phyloP scores from a whole-genome alignment of 30 jellyfish, hydroid and myxozoan species.

The Cassiopea andromeda region DNA sequence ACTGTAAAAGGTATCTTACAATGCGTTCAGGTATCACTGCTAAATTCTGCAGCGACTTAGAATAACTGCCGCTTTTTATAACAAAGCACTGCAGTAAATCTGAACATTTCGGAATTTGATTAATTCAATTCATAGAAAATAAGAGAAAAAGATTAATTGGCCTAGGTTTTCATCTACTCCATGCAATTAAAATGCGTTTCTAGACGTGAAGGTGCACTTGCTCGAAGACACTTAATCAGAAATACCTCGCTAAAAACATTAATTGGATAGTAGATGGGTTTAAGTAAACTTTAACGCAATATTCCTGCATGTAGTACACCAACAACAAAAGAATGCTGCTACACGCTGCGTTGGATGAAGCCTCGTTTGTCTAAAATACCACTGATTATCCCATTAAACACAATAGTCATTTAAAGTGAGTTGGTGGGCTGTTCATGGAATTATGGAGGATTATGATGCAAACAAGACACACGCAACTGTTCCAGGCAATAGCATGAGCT shows the following conservation, averaged over 20 bases:
- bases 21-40: no score
- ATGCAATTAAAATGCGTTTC: background rate
- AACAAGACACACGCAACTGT: constrained; percentile 1
- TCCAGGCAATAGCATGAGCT: background rate
- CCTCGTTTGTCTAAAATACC: background rate
- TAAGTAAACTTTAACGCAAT: background rate
- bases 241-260: background rate
- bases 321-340: background rate
- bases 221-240: background rate
- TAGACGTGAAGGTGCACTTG: background rate
- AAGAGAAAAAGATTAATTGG: background rate
- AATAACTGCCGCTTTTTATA: background rate
- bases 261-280: background rate
- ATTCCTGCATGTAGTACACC: background rate
- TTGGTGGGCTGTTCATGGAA: constrained; percentile 1
- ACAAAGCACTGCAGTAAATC: background rate
- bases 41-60: background rate
- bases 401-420: background rate
- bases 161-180: background rate
- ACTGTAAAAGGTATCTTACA: no score
- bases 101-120: background rate
- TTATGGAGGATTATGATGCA: background rate
- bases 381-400: background rate
- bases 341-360: background rate
- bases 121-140: background rate